These are phyloP conservation scores for Nymphicus hollandicus DNA, from an alignment of 2,113 vertebrate genomes.

Conservation along the genomic window DNA sequence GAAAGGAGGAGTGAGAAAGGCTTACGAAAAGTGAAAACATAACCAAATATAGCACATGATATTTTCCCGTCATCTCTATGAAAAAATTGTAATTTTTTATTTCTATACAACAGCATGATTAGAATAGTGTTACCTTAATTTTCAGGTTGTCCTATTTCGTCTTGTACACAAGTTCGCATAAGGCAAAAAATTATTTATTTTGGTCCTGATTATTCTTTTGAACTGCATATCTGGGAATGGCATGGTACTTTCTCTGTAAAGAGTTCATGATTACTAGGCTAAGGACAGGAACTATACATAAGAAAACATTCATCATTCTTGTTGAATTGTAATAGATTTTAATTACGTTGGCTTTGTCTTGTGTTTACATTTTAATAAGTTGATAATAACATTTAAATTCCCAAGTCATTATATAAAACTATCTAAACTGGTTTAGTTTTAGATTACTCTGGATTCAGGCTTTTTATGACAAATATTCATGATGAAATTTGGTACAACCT, in stretches of 20 bases:
- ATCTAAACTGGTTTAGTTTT: neutral
- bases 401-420: neutral
- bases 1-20: neutral
- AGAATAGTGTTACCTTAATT: neutral
- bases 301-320: neutral
- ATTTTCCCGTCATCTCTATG: neutral
- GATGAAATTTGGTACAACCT: neutral
- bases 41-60: neutral
- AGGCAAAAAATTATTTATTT: neutral
- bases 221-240: neutral
- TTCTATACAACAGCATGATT: neutral
- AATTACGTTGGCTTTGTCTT: neutral
- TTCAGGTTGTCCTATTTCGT: neutral
- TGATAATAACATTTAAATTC: neutral
- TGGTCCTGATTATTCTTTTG: neutral
- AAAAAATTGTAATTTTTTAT: neutral
- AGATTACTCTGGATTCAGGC: neutral
- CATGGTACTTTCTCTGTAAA: neutral
- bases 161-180: neutral
- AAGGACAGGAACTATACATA: neutral
- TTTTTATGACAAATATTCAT: neutral
- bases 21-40: neutral
- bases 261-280: neutral
- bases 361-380: neutral
- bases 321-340: neutral